phyloP scores from a whole-genome alignment of 1,140 invertebrate genomes.

The Zaprionus ghesquierei region DNA sequence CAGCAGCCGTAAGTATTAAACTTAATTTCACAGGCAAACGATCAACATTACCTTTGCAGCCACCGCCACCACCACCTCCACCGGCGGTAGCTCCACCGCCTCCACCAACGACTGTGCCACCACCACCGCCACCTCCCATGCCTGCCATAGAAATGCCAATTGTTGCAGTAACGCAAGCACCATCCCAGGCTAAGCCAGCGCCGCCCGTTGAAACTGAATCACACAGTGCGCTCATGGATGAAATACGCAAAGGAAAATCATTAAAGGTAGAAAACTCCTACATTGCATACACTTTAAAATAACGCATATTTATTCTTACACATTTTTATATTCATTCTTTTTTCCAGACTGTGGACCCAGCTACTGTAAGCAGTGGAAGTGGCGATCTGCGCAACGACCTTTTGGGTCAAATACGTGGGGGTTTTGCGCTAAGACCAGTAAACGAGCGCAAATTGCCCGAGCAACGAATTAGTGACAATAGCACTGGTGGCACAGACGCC shows the following conservation, averaged over 20 bases:
- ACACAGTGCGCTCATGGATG: slow-evolving; percentile 89
- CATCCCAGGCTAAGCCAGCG: slow-evolving; percentile 51
- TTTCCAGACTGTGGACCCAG: slow-evolving; percentile 85
- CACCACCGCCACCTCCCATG: slow-evolving; percentile 71
- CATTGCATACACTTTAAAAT: background rate
- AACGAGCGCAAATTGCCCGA: slow-evolving; percentile 62
- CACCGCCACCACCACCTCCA: slow-evolving; percentile 72
- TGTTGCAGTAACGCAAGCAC: slow-evolving; percentile 66
- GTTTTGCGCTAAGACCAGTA: slow-evolving; percentile 88
- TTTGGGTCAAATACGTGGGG: slow-evolving; percentile 90
- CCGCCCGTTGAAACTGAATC: slow-evolving; percentile 82
- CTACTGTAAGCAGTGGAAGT: slow-evolving; percentile 72
- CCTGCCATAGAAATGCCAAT: slow-evolving; percentile 65
- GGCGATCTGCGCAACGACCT: slow-evolving; percentile 87
- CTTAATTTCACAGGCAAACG: no score
- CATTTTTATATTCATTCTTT: slow-evolving; percentile 27
- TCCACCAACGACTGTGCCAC: slow-evolving; percentile 7
- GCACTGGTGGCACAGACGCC: slow-evolving; percentile 64
- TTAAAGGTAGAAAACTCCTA: slow-evolving; percentile 84
- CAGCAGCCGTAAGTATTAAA: slow-evolving; percentile 61
- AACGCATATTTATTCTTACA: background rate
- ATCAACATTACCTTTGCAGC: slow-evolving; percentile 18
- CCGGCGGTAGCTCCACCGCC: slow-evolving; percentile 74
- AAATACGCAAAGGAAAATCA: slow-evolving; percentile 88
- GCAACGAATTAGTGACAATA: slow-evolving; percentile 63